Evolutionary conservation across 2,113 vertebrate species (phyloP).

Genomic region (Spizaetus ornatus): DNA sequence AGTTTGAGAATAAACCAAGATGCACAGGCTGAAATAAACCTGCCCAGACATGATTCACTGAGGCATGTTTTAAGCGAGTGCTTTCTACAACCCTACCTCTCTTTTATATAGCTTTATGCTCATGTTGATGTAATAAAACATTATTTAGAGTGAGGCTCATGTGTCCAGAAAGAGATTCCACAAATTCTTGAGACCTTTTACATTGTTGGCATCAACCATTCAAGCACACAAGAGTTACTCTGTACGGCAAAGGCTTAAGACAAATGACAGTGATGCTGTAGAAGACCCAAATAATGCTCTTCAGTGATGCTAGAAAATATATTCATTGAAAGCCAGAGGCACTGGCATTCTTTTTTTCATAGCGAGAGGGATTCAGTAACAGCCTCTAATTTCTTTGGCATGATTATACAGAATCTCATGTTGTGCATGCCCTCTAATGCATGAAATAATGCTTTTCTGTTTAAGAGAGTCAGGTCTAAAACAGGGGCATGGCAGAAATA

Average conservation of each 20-base stretch:
- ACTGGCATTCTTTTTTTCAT: background rate
- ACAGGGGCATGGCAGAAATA: background rate
- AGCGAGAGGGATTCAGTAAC: background rate
- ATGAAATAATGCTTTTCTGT: background rate
- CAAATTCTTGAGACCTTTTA: background rate
- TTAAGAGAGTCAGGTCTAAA: background rate
- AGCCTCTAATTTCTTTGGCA: background rate
- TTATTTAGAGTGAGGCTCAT: background rate
- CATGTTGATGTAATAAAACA: background rate
- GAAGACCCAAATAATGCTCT: background rate
- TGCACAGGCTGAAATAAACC: background rate
- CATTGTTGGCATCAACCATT: background rate
- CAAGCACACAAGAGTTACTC: background rate
- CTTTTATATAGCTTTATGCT: background rate
- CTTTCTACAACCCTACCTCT: background rate
- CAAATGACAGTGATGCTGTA: background rate
- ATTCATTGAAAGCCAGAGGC: background rate
- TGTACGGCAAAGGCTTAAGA: background rate
- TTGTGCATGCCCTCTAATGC: background rate
- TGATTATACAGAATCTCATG: background rate
- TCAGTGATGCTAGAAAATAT: conserved; percentile 17
- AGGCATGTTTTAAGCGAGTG: background rate
- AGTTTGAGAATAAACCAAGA: background rate
- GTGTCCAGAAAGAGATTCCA: background rate
- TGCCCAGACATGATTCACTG: background rate